Evolutionary conservation across 2,113 vertebrate genomes (phyloP).

Genomic region (Cygnus buccinator): DNA sequence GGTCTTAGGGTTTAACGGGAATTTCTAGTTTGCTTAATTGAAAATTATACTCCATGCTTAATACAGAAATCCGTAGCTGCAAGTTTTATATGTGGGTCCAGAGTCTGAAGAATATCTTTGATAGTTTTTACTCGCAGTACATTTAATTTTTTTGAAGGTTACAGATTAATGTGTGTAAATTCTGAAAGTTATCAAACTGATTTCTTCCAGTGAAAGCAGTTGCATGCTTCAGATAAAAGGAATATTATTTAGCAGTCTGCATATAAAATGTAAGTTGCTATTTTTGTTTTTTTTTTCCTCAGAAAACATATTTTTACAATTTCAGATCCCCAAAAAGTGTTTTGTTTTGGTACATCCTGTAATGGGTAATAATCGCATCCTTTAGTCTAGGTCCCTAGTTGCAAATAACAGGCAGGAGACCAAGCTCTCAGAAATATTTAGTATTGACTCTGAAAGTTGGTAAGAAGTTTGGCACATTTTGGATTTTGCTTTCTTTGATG

Average conservation of each 20-base stretch:
- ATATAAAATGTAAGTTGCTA: neutral
- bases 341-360: constrained; percentile 12
- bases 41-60: neutral
- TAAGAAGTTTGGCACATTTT: neutral
- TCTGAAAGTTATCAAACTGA: rapidly evolving
- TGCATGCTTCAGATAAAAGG: neutral
- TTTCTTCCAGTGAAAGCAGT: neutral
- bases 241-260: neutral
- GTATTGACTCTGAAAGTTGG: constrained; percentile 3
- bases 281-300: neutral
- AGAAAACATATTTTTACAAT: neutral
- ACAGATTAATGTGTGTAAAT: neutral
- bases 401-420: neutral
- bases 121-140: neutral
- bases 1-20: rapidly evolving
- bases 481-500: neutral
- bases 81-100: neutral
- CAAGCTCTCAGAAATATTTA: constrained; percentile 13
- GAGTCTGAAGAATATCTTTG: neutral
- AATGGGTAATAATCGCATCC: neutral
- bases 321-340: neutral
- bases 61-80: neutral
- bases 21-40: neutral
- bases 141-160: neutral
- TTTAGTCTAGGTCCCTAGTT: neutral